phyloP scores from a whole-genome alignment of 1,140 invertebrate genomes.

The Oryctes rhinoceros region DNA sequence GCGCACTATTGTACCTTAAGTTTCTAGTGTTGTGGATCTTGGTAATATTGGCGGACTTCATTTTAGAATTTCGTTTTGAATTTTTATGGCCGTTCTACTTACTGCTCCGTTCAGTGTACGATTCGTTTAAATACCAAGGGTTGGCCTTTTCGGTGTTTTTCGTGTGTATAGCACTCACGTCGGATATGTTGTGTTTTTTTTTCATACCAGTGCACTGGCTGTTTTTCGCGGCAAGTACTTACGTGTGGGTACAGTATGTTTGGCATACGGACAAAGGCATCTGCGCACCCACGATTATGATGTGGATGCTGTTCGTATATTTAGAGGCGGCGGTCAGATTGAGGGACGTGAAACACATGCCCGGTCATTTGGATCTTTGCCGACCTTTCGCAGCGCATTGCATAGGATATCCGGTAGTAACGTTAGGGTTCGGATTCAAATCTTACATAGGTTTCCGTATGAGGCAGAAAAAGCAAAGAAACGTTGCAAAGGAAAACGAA shows the following conservation, averaged over 20 bases:
- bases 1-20: constrained; percentile 94
- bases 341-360: constrained; percentile 86
- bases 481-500: constrained; percentile 94
- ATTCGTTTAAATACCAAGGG: constrained; percentile 99
- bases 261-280: constrained; percentile 95
- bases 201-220: constrained; percentile 99
- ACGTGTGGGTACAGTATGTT: constrained; percentile 99
- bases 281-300: constrained; percentile 91
- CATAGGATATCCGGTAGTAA: constrained; percentile 96
- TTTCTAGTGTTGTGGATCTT: constrained; percentile 95
- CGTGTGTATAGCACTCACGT: constrained; percentile 96
- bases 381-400: constrained; percentile 98
- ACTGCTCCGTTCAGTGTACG: constrained; percentile 93
- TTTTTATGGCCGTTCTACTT: constrained; percentile 99
- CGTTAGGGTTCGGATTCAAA: constrained; percentile 96
- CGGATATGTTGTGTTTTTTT: constrained; percentile 99
- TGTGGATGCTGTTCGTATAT: constrained; percentile 96
- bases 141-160: constrained; percentile 98
- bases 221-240: constrained; percentile 97
- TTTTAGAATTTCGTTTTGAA: constrained; percentile 98
- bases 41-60: constrained; percentile 95
- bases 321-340: constrained; percentile 91
- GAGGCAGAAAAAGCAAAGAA: constrained; percentile 89
- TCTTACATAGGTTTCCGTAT: constrained; percentile 90
- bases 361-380: constrained; percentile 92